phyloP scores from a whole-genome alignment of 2,888 invertebrate species.

The Nomada hirtipes region DNA sequence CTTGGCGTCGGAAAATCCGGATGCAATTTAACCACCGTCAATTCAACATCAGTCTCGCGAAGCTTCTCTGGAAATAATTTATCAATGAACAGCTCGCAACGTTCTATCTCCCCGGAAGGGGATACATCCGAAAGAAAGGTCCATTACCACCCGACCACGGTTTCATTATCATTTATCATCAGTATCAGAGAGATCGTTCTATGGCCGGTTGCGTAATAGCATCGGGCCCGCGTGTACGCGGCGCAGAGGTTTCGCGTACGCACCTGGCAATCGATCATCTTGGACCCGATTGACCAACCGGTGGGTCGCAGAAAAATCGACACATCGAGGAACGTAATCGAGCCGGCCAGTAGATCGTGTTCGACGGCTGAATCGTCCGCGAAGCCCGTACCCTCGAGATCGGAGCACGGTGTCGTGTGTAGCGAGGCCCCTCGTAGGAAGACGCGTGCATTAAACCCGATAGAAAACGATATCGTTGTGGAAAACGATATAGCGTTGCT shows the following conservation, averaged over 20 bases:
- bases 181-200: conserved; percentile 29
- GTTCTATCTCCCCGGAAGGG: too few relatives aligned
- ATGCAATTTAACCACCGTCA: background rate
- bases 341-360: background rate
- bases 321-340: background rate
- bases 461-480: conserved; percentile 64
- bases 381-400: conserved; percentile 15
- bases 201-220: conserved; percentile 33
- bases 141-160: conserved; percentile 13
- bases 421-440: conserved; percentile 14
- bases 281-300: conserved; percentile 3
- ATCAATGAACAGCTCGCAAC: background rate
- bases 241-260: conserved; percentile 1
- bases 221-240: background rate
- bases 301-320: conserved; percentile 13
- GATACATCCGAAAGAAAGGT: conserved; percentile 2
- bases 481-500: conserved; percentile 54
- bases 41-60: background rate
- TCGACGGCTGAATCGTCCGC: background rate
- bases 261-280: conserved; percentile 31
- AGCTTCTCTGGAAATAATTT: background rate
- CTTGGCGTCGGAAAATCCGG: background rate
- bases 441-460: conserved; percentile 53
- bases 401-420: conserved; percentile 22
- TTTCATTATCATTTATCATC: conserved; percentile 52